These are phyloP conservation scores for Protonemura montana DNA, from an alignment of 2,888 invertebrate genomes.

Conservation along the genomic window DNA sequence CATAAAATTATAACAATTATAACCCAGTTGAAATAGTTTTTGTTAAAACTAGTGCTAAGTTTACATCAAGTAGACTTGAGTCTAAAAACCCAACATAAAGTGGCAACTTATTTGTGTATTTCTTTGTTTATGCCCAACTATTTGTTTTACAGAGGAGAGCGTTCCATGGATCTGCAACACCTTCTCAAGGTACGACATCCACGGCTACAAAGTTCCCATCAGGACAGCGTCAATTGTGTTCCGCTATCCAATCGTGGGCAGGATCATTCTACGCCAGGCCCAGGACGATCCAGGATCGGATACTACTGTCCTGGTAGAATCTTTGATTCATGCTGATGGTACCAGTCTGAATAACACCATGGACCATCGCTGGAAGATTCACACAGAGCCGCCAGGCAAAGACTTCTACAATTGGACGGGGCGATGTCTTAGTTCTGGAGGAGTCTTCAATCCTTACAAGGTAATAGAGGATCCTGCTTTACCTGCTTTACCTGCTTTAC, in stretches of 20 bases:
- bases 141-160: conserved; percentile 13
- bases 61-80: too few species aligned
- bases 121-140: too few species aligned
- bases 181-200: conserved; percentile 67
- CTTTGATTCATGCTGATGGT: conserved; percentile 87
- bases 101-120: too few species aligned
- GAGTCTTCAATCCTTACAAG: conserved; percentile 79
- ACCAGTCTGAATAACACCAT: conserved; percentile 69
- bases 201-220: conserved; percentile 72
- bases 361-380: conserved; percentile 79
- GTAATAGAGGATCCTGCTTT: conserved; percentile 59
- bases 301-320: conserved; percentile 83
- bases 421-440: conserved; percentile 81
- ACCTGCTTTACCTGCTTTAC: neutral
- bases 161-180: conserved; percentile 71
- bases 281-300: conserved; percentile 82
- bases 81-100: too few species aligned
- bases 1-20: too few species aligned
- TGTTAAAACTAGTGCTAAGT: too few species aligned
- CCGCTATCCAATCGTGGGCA: conserved; percentile 87
- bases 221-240: conserved; percentile 82
- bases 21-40: too few species aligned
- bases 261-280: conserved; percentile 82
- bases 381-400: conserved; percentile 77
- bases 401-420: conserved; percentile 93